phyloP scores from a whole-genome alignment of 2,113 vertebrate genomes.

The Gadus chalcogrammus region DNA sequence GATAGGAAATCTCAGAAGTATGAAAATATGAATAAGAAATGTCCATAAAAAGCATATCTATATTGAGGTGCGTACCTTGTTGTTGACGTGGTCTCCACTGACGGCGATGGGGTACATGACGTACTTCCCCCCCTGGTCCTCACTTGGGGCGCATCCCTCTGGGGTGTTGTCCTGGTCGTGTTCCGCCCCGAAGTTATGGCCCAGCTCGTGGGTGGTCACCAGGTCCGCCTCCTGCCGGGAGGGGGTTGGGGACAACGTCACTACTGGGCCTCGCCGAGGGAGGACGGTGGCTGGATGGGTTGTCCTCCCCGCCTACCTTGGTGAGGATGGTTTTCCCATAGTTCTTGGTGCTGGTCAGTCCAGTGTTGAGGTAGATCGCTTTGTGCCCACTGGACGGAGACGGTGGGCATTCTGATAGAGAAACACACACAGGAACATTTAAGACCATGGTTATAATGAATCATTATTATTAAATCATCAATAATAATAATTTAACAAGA shows the following conservation, averaged over 20 bases:
- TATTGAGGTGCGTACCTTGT: conserved; percentile 80
- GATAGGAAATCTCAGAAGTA: too few relatives aligned
- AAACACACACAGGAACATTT: background rate
- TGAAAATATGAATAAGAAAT: background rate
- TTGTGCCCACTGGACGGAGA: conserved; percentile 65
- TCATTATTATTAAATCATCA: background rate
- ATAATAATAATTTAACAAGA: background rate
- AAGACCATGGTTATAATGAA: background rate
- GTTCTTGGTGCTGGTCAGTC: conserved; percentile 96
- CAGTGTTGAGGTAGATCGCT: conserved; percentile 89
- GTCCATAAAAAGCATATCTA: background rate
- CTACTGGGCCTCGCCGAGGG: background rate
- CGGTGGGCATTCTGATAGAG: conserved; percentile 71
- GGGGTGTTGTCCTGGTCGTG: conserved; percentile 87
- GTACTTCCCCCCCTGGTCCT: conserved; percentile 91
- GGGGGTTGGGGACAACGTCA: background rate
- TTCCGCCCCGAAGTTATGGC: conserved; percentile 95
- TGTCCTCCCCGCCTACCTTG: conserved; percentile 73
- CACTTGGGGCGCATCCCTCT: conserved; percentile 82
- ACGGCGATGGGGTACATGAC: conserved; percentile 98
- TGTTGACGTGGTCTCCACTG: conserved; percentile 93
- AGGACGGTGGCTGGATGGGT: background rate
- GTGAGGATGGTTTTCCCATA: conserved; percentile 99
- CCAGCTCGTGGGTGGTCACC: conserved; percentile 93
- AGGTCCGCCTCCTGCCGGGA: conserved; percentile 86